phyloP scores from a whole-genome alignment of 2,797 vertebrate species.

The Melanogrammus aeglefinus region DNA sequence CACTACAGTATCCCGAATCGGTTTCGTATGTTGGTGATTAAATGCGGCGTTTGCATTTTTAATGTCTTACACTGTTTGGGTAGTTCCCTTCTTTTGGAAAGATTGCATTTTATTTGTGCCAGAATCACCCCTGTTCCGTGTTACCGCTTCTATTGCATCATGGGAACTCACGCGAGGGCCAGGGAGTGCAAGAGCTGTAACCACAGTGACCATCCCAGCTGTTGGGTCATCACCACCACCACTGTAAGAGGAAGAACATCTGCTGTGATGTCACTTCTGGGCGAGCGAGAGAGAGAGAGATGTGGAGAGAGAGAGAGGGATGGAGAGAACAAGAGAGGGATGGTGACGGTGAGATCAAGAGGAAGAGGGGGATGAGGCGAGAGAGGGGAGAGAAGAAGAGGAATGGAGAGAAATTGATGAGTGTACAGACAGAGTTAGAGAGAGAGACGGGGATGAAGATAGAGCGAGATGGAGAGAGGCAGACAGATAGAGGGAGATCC shows the following conservation, averaged over 20 bases:
- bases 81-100: neutral
- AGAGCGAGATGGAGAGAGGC: too few species aligned
- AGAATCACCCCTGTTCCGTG: neutral
- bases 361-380: neutral
- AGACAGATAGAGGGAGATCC: neutral
- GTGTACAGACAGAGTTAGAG: too few species aligned
- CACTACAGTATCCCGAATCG: too few species aligned
- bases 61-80: neutral
- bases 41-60: neutral
- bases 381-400: neutral
- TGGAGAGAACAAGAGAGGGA: conserved; percentile 1
- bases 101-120: neutral
- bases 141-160: neutral
- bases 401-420: neutral
- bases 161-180: neutral
- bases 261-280: conserved; percentile 6
- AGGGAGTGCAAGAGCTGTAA: neutral
- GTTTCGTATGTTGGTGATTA: too few species aligned
- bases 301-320: neutral
- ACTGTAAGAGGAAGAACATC: neutral
- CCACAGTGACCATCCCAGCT: neutral
- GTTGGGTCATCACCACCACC: neutral
- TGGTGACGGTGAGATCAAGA: neutral
- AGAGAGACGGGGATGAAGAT: too few species aligned
- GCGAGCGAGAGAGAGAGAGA: neutral